phyloP scores from a whole-genome alignment of 2,797 vertebrate genomes.

The Acanthopagrus latus region DNA sequence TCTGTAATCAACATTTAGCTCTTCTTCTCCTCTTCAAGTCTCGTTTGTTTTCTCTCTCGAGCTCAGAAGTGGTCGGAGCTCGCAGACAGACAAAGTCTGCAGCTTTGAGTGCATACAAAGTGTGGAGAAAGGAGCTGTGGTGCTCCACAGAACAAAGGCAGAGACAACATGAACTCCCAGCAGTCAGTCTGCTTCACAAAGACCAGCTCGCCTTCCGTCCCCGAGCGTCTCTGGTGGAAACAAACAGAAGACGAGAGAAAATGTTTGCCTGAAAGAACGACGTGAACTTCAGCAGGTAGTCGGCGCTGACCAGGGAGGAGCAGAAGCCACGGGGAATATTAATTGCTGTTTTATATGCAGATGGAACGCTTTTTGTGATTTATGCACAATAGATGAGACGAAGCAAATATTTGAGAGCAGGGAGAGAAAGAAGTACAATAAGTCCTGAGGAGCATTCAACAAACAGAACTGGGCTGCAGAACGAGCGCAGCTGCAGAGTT shows the following conservation, averaged over 20 bases:
- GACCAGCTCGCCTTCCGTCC: not conserved
- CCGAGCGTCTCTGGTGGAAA: not conserved
- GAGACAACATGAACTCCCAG: conserved; percentile 25
- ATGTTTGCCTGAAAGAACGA: not conserved
- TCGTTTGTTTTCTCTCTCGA: not conserved
- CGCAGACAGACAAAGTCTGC: not conserved
- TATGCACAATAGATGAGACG: not conserved
- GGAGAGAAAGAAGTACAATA: not conserved
- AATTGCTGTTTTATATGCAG: conserved; percentile 10
- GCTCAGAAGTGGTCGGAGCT: not conserved
- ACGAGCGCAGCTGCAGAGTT: not conserved
- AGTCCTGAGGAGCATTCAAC: not conserved
- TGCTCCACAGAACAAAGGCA: not conserved
- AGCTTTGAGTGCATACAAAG: not conserved
- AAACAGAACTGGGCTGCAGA: not conserved
- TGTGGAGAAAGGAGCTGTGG: not conserved
- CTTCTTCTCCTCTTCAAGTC: not conserved
- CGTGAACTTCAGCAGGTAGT: not conserved
- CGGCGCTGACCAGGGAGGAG: not conserved
- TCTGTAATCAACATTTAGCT: not conserved
- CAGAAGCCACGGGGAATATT: not conserved
- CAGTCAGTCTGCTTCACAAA: conserved; percentile 24
- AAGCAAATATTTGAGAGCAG: not conserved
- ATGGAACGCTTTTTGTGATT: conserved; percentile 12
- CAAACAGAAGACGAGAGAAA: not conserved